These are phyloP conservation scores for Eriocheir sinensis DNA, from an alignment of 1,140 invertebrate genomes.

Conservation along the genomic window DNA sequence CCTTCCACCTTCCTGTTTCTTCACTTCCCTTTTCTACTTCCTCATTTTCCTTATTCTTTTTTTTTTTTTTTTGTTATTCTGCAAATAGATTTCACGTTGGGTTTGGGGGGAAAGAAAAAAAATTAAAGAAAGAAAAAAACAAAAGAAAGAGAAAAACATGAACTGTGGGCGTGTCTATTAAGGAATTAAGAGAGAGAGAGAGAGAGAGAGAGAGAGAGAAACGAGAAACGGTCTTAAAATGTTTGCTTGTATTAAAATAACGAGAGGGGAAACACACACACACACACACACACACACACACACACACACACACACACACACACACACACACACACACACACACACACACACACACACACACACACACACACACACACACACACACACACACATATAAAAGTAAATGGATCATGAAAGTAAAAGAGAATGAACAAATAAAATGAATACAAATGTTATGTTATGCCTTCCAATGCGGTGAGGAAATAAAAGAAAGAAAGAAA, in stretches of 20 bases:
- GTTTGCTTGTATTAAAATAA: not conserved
- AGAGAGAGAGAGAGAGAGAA: slow-evolving; percentile 32
- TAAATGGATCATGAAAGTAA: too few relatives aligned
- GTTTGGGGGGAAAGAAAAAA: not conserved
- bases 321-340: slow-evolving; percentile 1
- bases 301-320: slow-evolving; percentile 14
- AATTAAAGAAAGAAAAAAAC: slow-evolving; percentile 12
- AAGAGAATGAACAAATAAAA: not conserved
- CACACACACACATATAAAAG: too few relatives aligned
- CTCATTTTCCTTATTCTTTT: too few relatives aligned
- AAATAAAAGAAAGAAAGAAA: not conserved
- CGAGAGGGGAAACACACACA: not conserved
- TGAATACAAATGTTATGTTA: too few relatives aligned
- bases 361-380: too few relatives aligned
- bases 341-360: slow-evolving; percentile 19
- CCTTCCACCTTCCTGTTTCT: too few relatives aligned
- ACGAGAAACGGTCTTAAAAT: not conserved
- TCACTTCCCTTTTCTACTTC: too few relatives aligned
- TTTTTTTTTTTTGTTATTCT: too few relatives aligned
- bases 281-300: slow-evolving; percentile 14
- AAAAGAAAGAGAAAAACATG: not conserved
- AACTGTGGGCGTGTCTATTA: not conserved
- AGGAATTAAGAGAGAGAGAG: slow-evolving; percentile 25
- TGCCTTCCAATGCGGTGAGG: too few relatives aligned
- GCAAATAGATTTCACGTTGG: too few relatives aligned